Conservation (phyloP, 2,888 invertebrate genomes). For the Aphelenchoides bicaudatus region DNA sequence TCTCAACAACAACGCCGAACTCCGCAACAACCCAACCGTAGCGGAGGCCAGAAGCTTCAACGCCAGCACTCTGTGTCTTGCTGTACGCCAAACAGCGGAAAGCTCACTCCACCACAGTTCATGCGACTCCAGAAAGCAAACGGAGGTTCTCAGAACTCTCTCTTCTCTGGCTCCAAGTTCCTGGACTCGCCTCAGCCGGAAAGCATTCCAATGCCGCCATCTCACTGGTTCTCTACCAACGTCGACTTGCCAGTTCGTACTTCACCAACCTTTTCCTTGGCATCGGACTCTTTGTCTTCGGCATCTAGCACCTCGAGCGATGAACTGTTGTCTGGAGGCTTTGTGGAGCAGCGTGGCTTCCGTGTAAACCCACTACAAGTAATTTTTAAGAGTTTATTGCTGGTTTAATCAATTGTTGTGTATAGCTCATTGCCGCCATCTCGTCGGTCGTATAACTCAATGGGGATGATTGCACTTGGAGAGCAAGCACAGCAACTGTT, state of each 20-base stretch:
- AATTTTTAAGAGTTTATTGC: too few species aligned
- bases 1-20: not conserved
- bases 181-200: slow-evolving; percentile 31
- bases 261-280: slow-evolving; percentile 40
- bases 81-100: not conserved
- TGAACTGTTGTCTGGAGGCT: not conserved
- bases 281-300: not conserved
- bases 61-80: slow-evolving; percentile 12
- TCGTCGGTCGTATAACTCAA: too few species aligned
- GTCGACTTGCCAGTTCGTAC: slow-evolving; percentile 45
- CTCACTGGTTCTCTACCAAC: slow-evolving; percentile 35
- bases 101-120: not conserved
- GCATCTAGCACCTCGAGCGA: not conserved
- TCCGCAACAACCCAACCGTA: not conserved
- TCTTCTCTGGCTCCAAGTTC: slow-evolving; percentile 33
- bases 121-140: not conserved
- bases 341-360: too few species aligned
- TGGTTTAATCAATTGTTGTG: too few species aligned
- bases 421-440: too few species aligned
- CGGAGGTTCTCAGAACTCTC: too few species aligned
- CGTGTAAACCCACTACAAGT: too few species aligned
- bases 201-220: slow-evolving; percentile 29
- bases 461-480: too few species aligned
- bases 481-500: too few species aligned
- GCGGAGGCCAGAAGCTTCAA: not conserved